Base-by-base conservation (phyloP, 1,140 invertebrate species). In the Rhyzopertha dominica region DNA sequence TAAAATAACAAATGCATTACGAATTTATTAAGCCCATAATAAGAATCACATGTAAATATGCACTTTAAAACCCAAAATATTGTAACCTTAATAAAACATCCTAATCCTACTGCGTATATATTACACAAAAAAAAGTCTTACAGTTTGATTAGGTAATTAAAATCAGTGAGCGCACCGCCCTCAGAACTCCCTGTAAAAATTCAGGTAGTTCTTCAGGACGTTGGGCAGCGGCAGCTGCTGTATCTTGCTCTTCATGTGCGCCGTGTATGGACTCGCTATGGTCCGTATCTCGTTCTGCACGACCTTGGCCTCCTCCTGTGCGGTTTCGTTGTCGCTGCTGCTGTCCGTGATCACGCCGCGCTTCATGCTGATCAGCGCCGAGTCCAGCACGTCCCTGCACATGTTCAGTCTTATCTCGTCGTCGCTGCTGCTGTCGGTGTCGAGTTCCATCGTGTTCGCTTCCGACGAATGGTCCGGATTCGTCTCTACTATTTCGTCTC, bases 121-220 rank as follows among this genome's bases (percentile, higher is more conserved):
- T n/a, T n/a, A n/a, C n/a, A n/a, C n/a, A n/a, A n/a, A n/a, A n/a
- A n/a, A n/a, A n/a, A n/a, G n/a, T n/a, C n/a, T n/a, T n/a, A n/a
- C n/a, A n/a, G n/a, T n/a, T n/a, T n/a, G n/a, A n/a, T n/a, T n/a
- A n/a, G n/a, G n/a, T n/a, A n/a, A n/a, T n/a, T n/a, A n/a, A n/a
- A n/a, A n/a, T n/a, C n/a, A n/a, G n/a, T n/a, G n/a, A n/a, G n/a
- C n/a, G n/a, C n/a, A n/a, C n/a, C n/a, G n/a, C n/a, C n/a, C n/a
- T 62, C 59, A 68, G 47, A 70, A 66, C 26, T 68, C 63, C 38
- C 74, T 58, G 51, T 76, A 70, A 51, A 71, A 77, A 54, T 77
- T 75, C 10, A 80, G 51, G 56, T 72, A 81, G 7, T 61, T 57
- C 58, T 79, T 79, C 24, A 81, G 58, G 22, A 70, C 61, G 12